Evolutionary conservation across 2,797 vertebrate genomes (phyloP).

Genomic region (Miichthys miiuy): DNA sequence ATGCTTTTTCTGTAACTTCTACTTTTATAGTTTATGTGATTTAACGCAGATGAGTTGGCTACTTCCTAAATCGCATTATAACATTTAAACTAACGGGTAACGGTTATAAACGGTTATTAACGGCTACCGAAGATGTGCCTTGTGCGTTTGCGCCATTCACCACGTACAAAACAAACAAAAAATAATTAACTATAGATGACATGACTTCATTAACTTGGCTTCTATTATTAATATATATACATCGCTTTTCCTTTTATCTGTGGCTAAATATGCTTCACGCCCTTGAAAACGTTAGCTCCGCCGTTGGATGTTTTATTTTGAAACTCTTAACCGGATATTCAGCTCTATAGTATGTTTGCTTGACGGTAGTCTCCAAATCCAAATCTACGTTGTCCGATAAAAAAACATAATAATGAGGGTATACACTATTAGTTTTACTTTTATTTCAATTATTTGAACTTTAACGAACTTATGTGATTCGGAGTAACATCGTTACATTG

Average conservation of each 20-base stretch:
- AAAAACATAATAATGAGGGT: background rate
- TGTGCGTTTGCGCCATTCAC: background rate
- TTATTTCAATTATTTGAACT: background rate
- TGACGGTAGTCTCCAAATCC: background rate
- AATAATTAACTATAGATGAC: background rate
- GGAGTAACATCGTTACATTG: rapidly evolving
- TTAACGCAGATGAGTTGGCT: too few species aligned
- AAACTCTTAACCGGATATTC: conserved; percentile 27
- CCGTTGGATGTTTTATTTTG: conserved; percentile 41
- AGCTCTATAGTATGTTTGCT: rapidly evolving
- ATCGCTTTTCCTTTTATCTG: rapidly evolving
- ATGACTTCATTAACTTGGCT: background rate
- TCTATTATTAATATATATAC: background rate
- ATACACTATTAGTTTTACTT: background rate
- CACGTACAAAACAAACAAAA: too few species aligned
- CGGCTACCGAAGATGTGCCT: background rate
- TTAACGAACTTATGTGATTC: background rate
- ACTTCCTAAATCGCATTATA: too few species aligned
- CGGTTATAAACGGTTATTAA: background rate
- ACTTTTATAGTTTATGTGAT: background rate
- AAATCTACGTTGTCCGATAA: background rate
- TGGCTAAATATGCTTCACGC: background rate
- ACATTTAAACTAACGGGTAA: background rate
- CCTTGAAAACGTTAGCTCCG: background rate
- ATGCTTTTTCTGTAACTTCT: background rate